Base-by-base conservation (phyloP, 2,797 vertebrate genomes). In the Malacoraja senta region DNA sequence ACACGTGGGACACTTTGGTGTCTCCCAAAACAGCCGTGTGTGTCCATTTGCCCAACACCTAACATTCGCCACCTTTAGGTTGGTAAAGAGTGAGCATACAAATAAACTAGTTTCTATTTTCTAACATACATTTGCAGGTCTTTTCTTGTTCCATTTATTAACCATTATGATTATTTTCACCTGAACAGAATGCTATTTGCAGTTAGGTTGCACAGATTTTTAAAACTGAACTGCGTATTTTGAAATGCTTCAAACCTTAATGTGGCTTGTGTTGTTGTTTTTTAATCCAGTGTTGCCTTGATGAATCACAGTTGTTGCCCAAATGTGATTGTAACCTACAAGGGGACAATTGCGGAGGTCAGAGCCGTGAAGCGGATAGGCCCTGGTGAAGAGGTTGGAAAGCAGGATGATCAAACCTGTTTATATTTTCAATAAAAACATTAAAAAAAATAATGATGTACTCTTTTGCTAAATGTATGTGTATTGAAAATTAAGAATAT, bases 251-350 rank as follows among this genome's bases (percentile, higher is more conserved):
- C 6, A 79, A 79, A 58, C 19, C 21, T 44, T 93, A 58, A n/a
- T 71, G 19, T 61, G 21, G 21, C 35, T 26, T 79, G 24, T 32
- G 77, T 58, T 78, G 15, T 93, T 35, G 35, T 80, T 93, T 15
- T 24, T 63, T 26, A 53, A 53, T 94, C 95, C 94, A 99, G 99
- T 12, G 97, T 99, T 91, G 98, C 98, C 0, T 93, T 99, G 93
- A 97, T 99, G 96, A 99, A 99, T 96, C 99, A 99, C 95, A 99
- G 98, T 95, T 99, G 99, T 94, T 97, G 97, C 68, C 98, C 98
- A 93, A 99, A 97, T n/a, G 98, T 98, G 95, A 98, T 99, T 4
- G 98, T 99, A 94, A 99, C 98, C 19, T 99, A 97, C 94, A 97
- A 96, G 74, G 98, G 98, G 93, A 98, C 97, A 0, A 80, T 96